Evolutionary conservation across 1,140 invertebrate genomes (phyloP).

Genomic region (Mizuhopecten yessoensis): DNA sequence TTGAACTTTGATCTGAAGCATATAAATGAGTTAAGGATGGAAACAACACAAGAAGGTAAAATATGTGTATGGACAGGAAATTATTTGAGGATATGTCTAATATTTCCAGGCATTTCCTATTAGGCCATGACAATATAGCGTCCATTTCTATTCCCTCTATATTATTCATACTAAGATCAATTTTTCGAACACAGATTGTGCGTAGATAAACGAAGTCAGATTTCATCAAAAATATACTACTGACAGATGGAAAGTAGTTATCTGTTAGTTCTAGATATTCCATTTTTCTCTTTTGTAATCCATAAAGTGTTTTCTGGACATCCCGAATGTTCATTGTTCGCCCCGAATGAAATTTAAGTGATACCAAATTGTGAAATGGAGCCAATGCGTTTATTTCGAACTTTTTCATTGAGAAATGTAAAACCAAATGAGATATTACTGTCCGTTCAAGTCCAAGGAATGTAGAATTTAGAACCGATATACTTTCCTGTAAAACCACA

Average conservation of each 20-base stretch:
- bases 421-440: background rate
- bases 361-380: background rate
- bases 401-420: background rate
- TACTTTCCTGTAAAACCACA: too few species aligned
- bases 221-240: background rate
- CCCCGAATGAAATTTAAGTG: background rate
- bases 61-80: background rate
- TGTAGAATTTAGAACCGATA: background rate
- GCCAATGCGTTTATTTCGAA: background rate
- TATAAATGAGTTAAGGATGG: background rate
- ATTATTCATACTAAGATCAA: background rate
- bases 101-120: background rate
- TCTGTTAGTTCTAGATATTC: background rate
- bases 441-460: background rate
- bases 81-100: background rate
- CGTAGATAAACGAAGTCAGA: background rate
- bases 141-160: background rate
- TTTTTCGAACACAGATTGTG: background rate
- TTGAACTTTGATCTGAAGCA: too few species aligned
- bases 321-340: background rate
- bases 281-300: background rate
- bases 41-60: background rate
- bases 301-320: background rate
- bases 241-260: background rate
- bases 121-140: background rate